Conservation (phyloP, 2,113 vertebrate species). For the Ancistrus triradiatus region DNA sequence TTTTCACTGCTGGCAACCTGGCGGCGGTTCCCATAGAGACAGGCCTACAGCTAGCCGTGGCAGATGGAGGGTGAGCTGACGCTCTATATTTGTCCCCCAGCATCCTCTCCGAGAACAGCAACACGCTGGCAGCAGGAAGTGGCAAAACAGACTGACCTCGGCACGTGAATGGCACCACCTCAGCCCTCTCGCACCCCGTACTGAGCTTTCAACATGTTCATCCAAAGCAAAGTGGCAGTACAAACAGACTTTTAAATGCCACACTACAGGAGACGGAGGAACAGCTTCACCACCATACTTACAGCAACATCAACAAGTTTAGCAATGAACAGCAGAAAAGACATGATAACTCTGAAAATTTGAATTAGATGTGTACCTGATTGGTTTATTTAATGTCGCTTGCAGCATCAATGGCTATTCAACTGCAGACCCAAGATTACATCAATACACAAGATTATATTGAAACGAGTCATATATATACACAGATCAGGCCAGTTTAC, state of each 20-base stretch:
- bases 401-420: no score
- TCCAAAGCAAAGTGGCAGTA: constrained; percentile 36
- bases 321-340: background rate
- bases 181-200: constrained; percentile 55
- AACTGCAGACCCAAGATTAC: no score
- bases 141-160: constrained; percentile 56
- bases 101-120: constrained; percentile 71
- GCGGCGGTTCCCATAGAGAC: constrained; percentile 77
- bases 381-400: no score
- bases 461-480: no score
- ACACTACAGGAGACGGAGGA: constrained; percentile 29
- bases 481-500: no score
- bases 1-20: constrained; percentile 63
- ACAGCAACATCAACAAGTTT: constrained; percentile 11
- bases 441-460: no score
- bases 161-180: constrained; percentile 39
- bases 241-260: constrained; percentile 39
- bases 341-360: background rate
- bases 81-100: constrained; percentile 79
- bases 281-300: constrained; percentile 36
- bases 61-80: constrained; percentile 77
- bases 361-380: no score
- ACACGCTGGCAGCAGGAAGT: constrained; percentile 69
- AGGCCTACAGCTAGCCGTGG: constrained; percentile 71
- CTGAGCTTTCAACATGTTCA: constrained; percentile 44